These are phyloP conservation scores for Tetraneura akinire DNA, from an alignment of 1,140 invertebrate genomes.

Conservation along the genomic window DNA sequence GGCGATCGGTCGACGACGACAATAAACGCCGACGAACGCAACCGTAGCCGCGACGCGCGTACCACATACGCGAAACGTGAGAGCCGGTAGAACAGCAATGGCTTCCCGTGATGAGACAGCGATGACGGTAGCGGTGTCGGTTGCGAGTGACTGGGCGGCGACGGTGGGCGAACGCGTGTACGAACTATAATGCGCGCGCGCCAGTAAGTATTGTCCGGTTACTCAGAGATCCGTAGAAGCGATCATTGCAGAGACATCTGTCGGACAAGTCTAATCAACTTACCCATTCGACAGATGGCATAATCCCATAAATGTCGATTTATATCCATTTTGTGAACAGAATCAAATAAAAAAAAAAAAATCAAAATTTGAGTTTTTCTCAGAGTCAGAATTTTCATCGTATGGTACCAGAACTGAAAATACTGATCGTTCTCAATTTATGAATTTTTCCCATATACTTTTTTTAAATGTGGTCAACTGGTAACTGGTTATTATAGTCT, in stretches of 20 bases:
- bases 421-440: too few relatives aligned
- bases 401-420: too few relatives aligned
- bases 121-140: slow-evolving; percentile 8
- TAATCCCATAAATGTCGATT: too few relatives aligned
- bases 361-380: too few relatives aligned
- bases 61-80: slow-evolving; percentile 27
- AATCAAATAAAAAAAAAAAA: too few relatives aligned
- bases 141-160: background rate
- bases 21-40: background rate
- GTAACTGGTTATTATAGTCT: too few relatives aligned
- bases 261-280: too few relatives aligned
- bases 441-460: too few relatives aligned
- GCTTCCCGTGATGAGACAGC: background rate
- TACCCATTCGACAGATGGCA: background rate
- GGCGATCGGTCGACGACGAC: slow-evolving; percentile 15
- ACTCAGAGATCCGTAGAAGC: too few relatives aligned
- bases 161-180: slow-evolving; percentile 9
- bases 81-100: slow-evolving; percentile 39
- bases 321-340: background rate
- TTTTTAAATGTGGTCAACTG: too few relatives aligned
- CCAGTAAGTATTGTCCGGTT: too few relatives aligned
- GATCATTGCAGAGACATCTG: slow-evolving; percentile 26
- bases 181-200: background rate
- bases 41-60: slow-evolving; percentile 5
- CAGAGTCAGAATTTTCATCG: too few relatives aligned